Conservation (phyloP, 1,140 invertebrate genomes). For the Scaptomyza hsui region DNA sequence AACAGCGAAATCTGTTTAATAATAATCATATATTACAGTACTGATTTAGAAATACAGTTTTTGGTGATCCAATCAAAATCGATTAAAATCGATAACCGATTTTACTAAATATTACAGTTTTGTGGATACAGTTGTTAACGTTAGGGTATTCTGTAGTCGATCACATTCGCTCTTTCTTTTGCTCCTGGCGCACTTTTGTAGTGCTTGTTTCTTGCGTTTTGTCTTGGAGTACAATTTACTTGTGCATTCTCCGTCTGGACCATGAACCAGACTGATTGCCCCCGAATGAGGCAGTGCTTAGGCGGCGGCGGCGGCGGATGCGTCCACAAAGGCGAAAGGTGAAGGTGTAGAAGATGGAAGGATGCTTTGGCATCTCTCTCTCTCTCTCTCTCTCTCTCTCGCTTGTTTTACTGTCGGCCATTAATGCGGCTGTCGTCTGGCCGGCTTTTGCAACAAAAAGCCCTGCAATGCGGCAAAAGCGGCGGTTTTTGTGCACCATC, state of each 20-base stretch:
- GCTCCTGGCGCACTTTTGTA: not conserved
- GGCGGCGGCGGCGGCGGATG: not conserved
- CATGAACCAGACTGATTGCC: not conserved
- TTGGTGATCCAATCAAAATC: too few species aligned
- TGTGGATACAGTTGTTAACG: too few species aligned
- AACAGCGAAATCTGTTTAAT: too few species aligned
- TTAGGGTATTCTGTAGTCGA: not conserved
- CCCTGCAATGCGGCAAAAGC: conserved; percentile 81
- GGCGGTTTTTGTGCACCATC: conserved; percentile 70
- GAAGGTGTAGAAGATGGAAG: not conserved
- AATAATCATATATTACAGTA: too few species aligned
- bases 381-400: too few species aligned
- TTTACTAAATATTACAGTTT: too few species aligned
- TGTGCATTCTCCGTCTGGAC: conserved; percentile 16
- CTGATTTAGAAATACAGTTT: too few species aligned
- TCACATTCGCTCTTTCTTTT: not conserved
- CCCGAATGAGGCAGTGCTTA: conserved; percentile 21
- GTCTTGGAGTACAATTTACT: conserved; percentile 8
- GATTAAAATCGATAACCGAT: too few species aligned
- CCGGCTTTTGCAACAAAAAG: conserved; percentile 69
- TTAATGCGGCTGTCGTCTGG: conserved; percentile 67
- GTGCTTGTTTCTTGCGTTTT: not conserved
- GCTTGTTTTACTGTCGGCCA: conserved; percentile 73
- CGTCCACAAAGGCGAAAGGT: not conserved
- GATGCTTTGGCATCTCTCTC: conserved; percentile 19